Percentiles rank a stretch among this genome's conserved stretches.
phyloP scores from a whole-genome alignment of 1,140 invertebrate species.

The Drosophila equinoxialis region DNA sequence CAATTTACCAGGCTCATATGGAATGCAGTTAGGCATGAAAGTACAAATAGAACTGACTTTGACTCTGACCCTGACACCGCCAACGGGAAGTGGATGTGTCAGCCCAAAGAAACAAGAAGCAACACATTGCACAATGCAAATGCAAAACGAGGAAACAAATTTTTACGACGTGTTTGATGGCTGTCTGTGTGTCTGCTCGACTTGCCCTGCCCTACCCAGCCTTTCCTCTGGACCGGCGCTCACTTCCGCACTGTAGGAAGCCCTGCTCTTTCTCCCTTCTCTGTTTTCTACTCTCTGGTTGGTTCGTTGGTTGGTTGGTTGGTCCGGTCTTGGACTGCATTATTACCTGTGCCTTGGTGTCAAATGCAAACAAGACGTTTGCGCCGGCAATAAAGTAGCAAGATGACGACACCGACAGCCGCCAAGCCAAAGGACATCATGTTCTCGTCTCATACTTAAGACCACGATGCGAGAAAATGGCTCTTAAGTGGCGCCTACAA shows the following conservation, averaged over 20 bases:
- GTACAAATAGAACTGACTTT: slow-evolving; percentile 66
- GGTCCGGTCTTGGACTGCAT: slow-evolving; percentile 45
- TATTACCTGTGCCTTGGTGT: slow-evolving; percentile 71
- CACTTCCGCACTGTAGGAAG: slow-evolving; percentile 59
- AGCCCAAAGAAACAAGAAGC: slow-evolving; percentile 7
- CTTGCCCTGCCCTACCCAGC: slow-evolving; percentile 6
- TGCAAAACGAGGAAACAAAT: slow-evolving; percentile 74
- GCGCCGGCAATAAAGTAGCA: slow-evolving; percentile 69
- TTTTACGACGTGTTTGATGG: slow-evolving; percentile 79
- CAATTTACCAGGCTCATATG: slow-evolving; percentile 17
- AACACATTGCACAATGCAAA: slow-evolving; percentile 74
- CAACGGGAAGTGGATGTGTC: slow-evolving; percentile 28
- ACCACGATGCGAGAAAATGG: slow-evolving; percentile 26
- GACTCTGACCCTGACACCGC: slow-evolving; percentile 77
- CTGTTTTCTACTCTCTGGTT: slow-evolving; percentile 40
- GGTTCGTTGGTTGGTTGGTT: slow-evolving; percentile 26
- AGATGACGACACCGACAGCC: slow-evolving; percentile 48
- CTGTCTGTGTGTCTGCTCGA: slow-evolving; percentile 51
- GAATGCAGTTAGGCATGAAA: slow-evolving; percentile 59
- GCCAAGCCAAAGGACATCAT: slow-evolving; percentile 8
- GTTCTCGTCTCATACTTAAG: background rate
- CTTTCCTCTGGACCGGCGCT: slow-evolving; percentile 32
- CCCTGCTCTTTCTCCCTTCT: slow-evolving; percentile 33
- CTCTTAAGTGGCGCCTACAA: slow-evolving; percentile 3
- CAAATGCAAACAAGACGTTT: slow-evolving; percentile 78